Evolutionary conservation across 2,888 invertebrate genomes (phyloP), one percentile per base, ranked within the genome.

Genomic region (Mayetiola destructor): DNA sequence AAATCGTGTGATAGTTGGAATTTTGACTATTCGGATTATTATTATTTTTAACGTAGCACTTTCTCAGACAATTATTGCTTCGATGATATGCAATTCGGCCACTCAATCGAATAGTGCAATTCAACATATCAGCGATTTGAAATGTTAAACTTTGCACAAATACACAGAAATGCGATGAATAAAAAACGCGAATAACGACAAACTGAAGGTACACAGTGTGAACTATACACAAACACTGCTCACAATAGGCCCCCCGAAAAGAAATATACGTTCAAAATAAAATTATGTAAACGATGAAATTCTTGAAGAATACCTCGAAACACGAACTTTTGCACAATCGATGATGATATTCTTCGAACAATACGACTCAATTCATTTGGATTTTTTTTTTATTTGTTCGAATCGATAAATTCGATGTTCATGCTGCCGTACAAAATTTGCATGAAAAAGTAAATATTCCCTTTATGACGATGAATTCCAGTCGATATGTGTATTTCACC

Each of bases 31-130:
- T 48, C 3, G 39, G 18, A 14, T 42, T 42, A 23, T 42, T 42
- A 10, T 48, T 48, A 48, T 48, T 48, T 48, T 48, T 48, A 23
- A 48, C 48, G 48, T 48, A 48, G 27, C 48, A 48, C 48, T 48
- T 48, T 48, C 48, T 48, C 48, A 48, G 27, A 27, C 48, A 48
- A 48, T 48, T 42, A 42, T 42, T 48, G 48, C 48, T 39, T 18
- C 39, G 27, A 27, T 27, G 48, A 48, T 48, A 27, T 48, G 48
- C 27, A 48, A 48, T 48, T 27, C 48, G 48, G 48, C 48, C 48
- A 27, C 48, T 27, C 48, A 48, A 48, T 48, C 48, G 48, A 2
- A 48, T 23, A 27, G 48, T 48, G 27, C 48, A 48, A 27, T 48
- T 48, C 48, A 48, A 48, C 48, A 48, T 48, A 48, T 48, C 48